Base-by-base conservation (phyloP, 2,113 vertebrate genomes). In the Halcyon malimbica region DNA sequence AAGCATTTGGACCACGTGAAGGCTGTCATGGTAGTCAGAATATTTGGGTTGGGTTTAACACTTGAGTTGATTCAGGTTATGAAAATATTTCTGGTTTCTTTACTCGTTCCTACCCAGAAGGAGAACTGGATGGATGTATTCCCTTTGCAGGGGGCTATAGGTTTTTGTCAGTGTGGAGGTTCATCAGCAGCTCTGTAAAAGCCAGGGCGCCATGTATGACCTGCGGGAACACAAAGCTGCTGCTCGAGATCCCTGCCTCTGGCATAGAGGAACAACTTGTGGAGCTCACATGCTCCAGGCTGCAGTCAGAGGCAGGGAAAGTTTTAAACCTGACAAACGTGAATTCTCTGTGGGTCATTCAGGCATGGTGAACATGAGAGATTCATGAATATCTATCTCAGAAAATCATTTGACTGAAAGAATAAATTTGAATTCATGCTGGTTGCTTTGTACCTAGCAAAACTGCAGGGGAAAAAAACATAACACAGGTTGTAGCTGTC, bases 141-240 rank as follows among this genome's bases (percentile, higher is more conserved):
- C 25, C 16, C 11, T 31, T 18, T 23, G 57, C 51, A n/a, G 37
- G 59, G 54, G 35, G 9, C 62, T 41, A 1, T 15, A 57, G 70
- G 48, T 16, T 76, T 76, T 56, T 76, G 53, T 28, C 26, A 16
- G 3, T 9, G 2, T 3, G n/a, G 74, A 76, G 31, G 31, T 39
- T 29, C 13, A 1, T 1, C 46, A 65, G 28, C 41, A 33, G 4
- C 29, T 73, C 56, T n/a, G 18, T 67, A 41, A 62, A 31, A 71
- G 62, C 20, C 1, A 3, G 31, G 77, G 39, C 8, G 21, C 33
- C 1, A 1, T 11, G 17, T 11, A 1, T 29, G 51, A 44, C 39
- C 51, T 76, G 29, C 0, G 0, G 63, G 11, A 35, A 21, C 11
- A 13, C 12, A 23, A 8, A 83, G 60, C 39, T 71, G 20, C n/a